Evolutionary conservation across 1,140 invertebrate species (phyloP), one percentile per base, ranked within the genome.

Genomic region (Plectrocnemia conspersa): DNA sequence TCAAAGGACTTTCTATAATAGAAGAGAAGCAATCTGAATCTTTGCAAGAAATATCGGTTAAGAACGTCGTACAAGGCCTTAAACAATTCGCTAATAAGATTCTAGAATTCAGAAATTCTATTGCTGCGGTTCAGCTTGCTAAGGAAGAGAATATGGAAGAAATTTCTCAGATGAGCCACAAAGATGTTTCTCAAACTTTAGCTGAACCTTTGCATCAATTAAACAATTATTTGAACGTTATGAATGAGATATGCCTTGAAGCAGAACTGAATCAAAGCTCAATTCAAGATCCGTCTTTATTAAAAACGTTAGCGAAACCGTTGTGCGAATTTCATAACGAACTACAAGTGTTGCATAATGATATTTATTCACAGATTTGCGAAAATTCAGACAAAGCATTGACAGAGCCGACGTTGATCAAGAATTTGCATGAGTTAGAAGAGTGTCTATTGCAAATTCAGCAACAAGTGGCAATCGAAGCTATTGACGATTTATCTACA

Each of bases 371-470:
- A 29, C 70, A 74, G 53, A 65, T 65, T 42, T 61, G 56, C 35
- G 70, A 73, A 41, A 64, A 66, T 56, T 16, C 68, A 7, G 59
- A 60, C 22, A 55, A 61, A 16, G 50, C 64, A 48, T 61, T 66
- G 16, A 57, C 67, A 15, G 66, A 58, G 56, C 29, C 58, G 27
- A 70, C 71, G 21, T 65, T 82, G 22, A 76, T 76, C 11, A 68
- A 70, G 35, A 74, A 75, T 16, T 63, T 81, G 5, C 68, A 75
- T 61, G 76, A 73, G 64, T 65, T 82, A 33, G 72, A 76, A 58
- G 76, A 75, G 56, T 77, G 73, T 55, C 65, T 82, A 32, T 64
- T 77, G n/a, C 56, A 77, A 40, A 68, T 82, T 18, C 69, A 79
- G 56, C 70, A 76, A 64, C 68, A 73, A 54, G 58, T 63, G 41